These are phyloP conservation scores for Pachyrhynchus sulphureomaculatus DNA, from an alignment of 1,140 invertebrate species.

Conservation along the genomic window DNA sequence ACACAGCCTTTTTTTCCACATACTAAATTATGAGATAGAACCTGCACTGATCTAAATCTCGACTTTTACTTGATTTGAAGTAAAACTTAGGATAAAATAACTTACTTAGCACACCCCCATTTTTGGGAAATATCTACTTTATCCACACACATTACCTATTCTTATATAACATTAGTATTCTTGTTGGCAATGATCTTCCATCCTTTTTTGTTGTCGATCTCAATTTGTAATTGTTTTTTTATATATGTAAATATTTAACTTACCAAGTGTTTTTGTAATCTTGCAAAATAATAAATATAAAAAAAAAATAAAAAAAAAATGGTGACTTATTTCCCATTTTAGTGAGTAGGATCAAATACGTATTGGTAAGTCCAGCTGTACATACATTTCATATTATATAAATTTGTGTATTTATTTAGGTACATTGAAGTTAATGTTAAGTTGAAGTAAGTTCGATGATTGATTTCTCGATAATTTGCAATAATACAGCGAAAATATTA, in stretches of 20 bases:
- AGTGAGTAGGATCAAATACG: neutral
- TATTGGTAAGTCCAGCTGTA: neutral
- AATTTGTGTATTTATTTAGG: constrained; percentile 3
- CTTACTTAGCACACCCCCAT: too few relatives aligned
- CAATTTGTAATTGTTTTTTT: neutral
- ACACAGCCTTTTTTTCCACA: too few relatives aligned
- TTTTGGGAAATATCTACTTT: too few relatives aligned
- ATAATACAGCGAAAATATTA: neutral
- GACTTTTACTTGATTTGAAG: too few relatives aligned
- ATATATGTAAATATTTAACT: neutral
- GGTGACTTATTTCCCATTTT: neutral
- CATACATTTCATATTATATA: neutral
- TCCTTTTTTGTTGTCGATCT: neutral
- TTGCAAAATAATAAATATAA: too few relatives aligned
- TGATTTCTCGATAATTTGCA: neutral
- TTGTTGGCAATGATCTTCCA: too few relatives aligned
- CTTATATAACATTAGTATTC: too few relatives aligned
- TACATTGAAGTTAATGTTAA: neutral
- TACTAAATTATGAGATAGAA: too few relatives aligned
- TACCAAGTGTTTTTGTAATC: neutral
- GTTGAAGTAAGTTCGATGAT: neutral
- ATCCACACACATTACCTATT: too few relatives aligned
- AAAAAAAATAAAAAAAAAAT: neutral
- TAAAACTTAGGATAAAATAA: too few relatives aligned
- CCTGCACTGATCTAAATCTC: too few relatives aligned